Evolutionary conservation across 2,113 vertebrate genomes (phyloP), one percentile per base, ranked within the genome.

Genomic region (Lepisosteus oculatus): DNA sequence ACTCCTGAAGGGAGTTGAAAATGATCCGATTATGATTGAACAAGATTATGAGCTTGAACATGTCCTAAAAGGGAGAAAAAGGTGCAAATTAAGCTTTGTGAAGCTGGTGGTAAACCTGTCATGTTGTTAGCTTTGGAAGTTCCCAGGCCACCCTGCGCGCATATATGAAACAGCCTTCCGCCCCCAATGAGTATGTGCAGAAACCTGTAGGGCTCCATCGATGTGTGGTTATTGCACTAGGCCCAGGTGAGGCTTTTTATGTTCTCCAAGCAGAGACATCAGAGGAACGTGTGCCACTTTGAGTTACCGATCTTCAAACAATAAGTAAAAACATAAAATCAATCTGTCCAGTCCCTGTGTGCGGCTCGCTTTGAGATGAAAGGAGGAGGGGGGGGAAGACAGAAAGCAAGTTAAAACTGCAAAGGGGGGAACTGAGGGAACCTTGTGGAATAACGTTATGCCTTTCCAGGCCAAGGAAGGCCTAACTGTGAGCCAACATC

Each of bases 301-400:
- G 95, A 96, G 94, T 93, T 92, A 91, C 91, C 90, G 89, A 92
- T 94, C 95, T 95, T 97, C 95, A 97, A 96, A 97, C 94, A 94
- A 93, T 94, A 93, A 94, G 93, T 95, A 93, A 95, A 93, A 95
- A 96, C 93, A 95, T 93, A 83, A 94, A 94, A 95, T 95, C 93
- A 95, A 93, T 95, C 91, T 91, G 85, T 90, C 90, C 64, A 76
- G 89, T 92, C 92, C 93, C 90, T 86, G 82, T 87, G 85, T 84
- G 90, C 90, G 88, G 90, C 91, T 92, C 88, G 92, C 91, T 86
- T 87, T 59, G 84, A 95, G 89, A 95, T 96, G 91, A 96, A 95
- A 95, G 95, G 89, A 88, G 56, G 68, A 29, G 67, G 56, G 68
- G 42, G 67, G 17, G 29, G 29, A 72, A 65, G 91, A 93, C 92